phyloP scores from a whole-genome alignment of 2,797 vertebrate species.

The Argyrosomus regius region DNA sequence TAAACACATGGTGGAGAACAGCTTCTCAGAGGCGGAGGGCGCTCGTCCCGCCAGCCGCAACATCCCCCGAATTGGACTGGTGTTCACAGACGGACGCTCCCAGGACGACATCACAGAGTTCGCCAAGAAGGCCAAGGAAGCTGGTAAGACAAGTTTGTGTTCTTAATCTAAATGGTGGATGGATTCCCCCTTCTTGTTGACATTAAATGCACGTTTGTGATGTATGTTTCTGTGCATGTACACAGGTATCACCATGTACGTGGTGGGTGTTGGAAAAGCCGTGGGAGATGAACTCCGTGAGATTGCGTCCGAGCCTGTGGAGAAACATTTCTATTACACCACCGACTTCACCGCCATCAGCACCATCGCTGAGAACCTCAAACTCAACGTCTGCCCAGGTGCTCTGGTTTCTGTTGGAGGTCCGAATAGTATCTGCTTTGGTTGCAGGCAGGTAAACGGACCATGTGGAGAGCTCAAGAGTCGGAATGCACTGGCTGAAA shows the following conservation, averaged over 20 bases:
- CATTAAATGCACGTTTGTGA: not conserved
- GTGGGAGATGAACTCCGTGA: constrained; percentile 94
- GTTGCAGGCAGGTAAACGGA: too few relatives aligned
- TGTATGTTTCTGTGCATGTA: not conserved
- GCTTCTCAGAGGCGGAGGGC: constrained; percentile 93
- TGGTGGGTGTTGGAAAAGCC: constrained; percentile 96
- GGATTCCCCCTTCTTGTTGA: not conserved
- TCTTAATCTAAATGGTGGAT: not conserved
- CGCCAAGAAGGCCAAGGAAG: constrained; percentile 93
- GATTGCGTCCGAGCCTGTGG: constrained; percentile 93
- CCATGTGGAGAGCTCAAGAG: too few relatives aligned
- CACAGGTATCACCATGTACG: constrained; percentile 95
- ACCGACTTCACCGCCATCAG: constrained; percentile 93
- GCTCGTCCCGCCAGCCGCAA: constrained; percentile 88
- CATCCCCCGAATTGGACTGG: constrained; percentile 91
- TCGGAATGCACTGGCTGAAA: too few relatives aligned
- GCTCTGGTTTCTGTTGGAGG: too few relatives aligned
- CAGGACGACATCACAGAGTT: constrained; percentile 96
- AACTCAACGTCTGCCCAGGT: constrained; percentile 93
- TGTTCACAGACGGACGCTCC: constrained; percentile 97
- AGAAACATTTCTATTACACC: constrained; percentile 95
- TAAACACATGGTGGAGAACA: constrained; percentile 96
- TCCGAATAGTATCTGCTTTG: too few relatives aligned
- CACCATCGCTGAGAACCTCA: constrained; percentile 94
- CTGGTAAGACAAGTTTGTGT: constrained; percentile 81